Evolutionary conservation across 2,113 vertebrate genomes (phyloP), one percentile per base, ranked within the genome.

Genomic region (Irena cyanogastra): DNA sequence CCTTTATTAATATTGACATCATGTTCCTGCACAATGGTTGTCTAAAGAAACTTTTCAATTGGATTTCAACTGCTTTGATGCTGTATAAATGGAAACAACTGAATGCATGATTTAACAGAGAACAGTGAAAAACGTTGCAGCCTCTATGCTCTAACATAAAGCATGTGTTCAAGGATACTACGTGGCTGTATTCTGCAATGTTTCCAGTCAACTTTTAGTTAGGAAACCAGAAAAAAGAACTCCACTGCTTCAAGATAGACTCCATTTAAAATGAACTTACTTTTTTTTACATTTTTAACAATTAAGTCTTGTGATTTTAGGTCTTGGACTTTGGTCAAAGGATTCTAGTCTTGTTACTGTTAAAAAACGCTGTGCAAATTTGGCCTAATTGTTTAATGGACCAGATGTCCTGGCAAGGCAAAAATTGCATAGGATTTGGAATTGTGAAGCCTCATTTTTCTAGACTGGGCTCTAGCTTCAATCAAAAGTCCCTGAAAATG

Each of bases 1-100:
- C 94, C 98, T 98, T 98, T 98, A 98, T 98, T 98, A 98, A 98
- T 98, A 98, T 98, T 98, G 98, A 98, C 98, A 98, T 98, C 98
- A 98, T 98, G 98, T 98, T 98, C 95, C 93, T 93, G 94, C 97
- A 98, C 98, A 98, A 98, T 98, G 96, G 97, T 97, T 98, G 98
- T 98, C 98, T 98, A 97, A 97, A 98, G 98, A 98, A 98, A 98
- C 97, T 98, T 98, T 98, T 97, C 98, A 98, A 98, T 98, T 98
- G 98, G 97, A 97, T 98, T 98, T 98, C 97, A 97, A 96, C 97
- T 97, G 97, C 98, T 98, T 98, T 98, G 97, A 98, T 98, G 96
- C 97, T 96, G 94, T 97, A 97, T 97, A 97, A 98, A 97, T 98
- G 97, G 98, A 97, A 98, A 98, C 98, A 98, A 98, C 97, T 97